Evolutionary conservation across 2,888 invertebrate genomes (phyloP), one percentile per base, ranked within the genome.

Genomic region (Acronicta leporina): DNA sequence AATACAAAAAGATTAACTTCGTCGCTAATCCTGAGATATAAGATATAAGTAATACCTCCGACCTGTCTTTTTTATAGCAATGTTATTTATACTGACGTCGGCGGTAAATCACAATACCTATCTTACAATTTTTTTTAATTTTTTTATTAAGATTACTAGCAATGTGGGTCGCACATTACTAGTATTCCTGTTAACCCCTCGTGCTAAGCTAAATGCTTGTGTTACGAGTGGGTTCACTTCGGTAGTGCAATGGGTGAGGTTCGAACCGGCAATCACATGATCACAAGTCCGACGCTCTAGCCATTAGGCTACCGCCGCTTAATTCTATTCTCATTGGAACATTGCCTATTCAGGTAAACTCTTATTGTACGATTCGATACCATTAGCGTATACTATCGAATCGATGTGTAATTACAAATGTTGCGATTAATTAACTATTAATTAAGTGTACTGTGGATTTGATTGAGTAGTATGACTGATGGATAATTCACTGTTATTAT

Each of bases 21-120:
- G 73, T 80, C 77, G 73, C 45, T 73, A 75, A 82, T 76, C 76
- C 71, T 62, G 60, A 71, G 67, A 74, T 75, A 71, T 81, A 80
- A 81, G 79, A 80, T 82, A 3, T 13, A 33, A 79, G 80, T 77
- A 80, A 79, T 79, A 74, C 67, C 70, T 48, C 67, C 67, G 62
- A 72, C 74, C 75, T 74, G 56, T 57, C 58, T 62, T 73, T 73
- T 76, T 20, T 20, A 68, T 80, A 81, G 79, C 73, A 79, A 75
- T 78, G 73, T 79, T 77, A 78, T 68, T 1, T 72, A 78, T 13
- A 77, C 64, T 75, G 75, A 75, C 73, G 75, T 71, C 73, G 71
- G 6, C 33, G 11, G 3, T 33, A 11, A 33, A 78, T 73, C 51
- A 57, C 73, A 77, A 77, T 75, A 80, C 77, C 76, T 75, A 62